These are phyloP conservation scores for Gymnocephalus cernua DNA, from an alignment of 2,113 vertebrate genomes.

Conservation along the genomic window DNA sequence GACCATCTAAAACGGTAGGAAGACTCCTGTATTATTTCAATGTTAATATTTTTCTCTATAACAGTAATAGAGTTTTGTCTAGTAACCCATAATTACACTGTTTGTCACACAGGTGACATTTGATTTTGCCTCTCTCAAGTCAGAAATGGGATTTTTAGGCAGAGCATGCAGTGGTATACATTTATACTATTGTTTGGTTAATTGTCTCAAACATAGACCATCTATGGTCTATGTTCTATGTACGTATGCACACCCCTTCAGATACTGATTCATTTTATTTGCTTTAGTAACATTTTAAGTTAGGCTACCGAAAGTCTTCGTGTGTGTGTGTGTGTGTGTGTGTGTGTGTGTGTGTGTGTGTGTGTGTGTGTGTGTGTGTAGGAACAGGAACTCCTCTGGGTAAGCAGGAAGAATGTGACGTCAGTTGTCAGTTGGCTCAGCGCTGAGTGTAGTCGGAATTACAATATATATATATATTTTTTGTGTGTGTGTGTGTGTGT, in stretches of 20 bases:
- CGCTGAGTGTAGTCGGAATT: constrained; percentile 65
- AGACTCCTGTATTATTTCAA: background rate
- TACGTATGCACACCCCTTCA: background rate
- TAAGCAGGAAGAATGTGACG: constrained; percentile 89
- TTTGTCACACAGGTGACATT: background rate
- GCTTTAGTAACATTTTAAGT: too few relatives aligned
- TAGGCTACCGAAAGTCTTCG: constrained; percentile 1
- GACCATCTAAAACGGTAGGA: background rate
- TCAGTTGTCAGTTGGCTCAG: constrained; percentile 84
- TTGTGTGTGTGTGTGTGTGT: constrained; percentile 4
- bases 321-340: too few relatives aligned
- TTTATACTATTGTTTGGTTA: background rate
- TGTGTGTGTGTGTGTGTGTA: constrained; percentile 47
- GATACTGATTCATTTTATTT: background rate
- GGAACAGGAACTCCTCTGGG: constrained; percentile 89
- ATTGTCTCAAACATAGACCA: background rate
- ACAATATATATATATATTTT: too few relatives aligned
- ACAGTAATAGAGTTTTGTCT: background rate
- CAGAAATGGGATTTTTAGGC: background rate
- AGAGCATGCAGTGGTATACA: background rate
- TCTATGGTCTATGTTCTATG: background rate
- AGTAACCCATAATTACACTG: background rate
- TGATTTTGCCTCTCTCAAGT: background rate
- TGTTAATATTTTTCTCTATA: background rate
- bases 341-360: constrained; percentile 32